Conservation (phyloP, 2,888 invertebrate species). For the Emesis russula region DNA sequence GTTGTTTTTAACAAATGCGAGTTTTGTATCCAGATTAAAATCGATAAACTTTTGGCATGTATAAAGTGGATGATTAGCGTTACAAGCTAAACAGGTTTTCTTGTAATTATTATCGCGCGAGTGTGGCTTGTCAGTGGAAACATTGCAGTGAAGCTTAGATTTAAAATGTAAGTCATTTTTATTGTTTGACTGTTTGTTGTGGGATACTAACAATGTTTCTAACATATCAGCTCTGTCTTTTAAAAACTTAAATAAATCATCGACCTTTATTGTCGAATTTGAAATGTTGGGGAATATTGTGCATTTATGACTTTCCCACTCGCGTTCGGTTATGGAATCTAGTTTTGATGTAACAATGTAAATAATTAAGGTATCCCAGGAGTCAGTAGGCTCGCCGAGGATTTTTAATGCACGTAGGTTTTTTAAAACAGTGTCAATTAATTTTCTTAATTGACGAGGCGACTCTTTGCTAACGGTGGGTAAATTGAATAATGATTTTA, state of each 20-base stretch:
- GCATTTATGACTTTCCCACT: constrained; percentile 3
- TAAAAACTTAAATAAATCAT: constrained; percentile 67
- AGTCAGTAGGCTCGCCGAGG: constrained; percentile 1
- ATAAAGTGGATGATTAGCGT: constrained; percentile 50
- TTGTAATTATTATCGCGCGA: neutral
- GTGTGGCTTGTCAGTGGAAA: constrained; percentile 1
- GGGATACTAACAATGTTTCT: constrained; percentile 43
- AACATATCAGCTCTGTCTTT: constrained; percentile 70
- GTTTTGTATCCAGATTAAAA: constrained; percentile 26
- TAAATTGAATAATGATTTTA: too few relatives aligned
- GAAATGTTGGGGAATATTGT: too few relatives aligned
- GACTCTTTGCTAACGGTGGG: too few relatives aligned
- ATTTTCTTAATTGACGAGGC: too few relatives aligned
- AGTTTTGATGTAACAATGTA: neutral
- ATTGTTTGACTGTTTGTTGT: neutral
- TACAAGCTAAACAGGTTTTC: constrained; percentile 37
- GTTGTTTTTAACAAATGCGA: constrained; percentile 40
- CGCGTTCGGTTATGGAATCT: neutral
- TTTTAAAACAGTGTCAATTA: neutral
- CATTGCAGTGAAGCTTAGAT: constrained; percentile 21
- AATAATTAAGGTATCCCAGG: constrained; percentile 2
- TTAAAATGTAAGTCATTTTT: neutral
- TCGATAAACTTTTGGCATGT: constrained; percentile 55
- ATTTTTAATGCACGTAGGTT: neutral
- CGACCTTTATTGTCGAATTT: constrained; percentile 28